phyloP scores from a whole-genome alignment of 1,140 invertebrate species.

The Propsilocerus akamusi region DNA sequence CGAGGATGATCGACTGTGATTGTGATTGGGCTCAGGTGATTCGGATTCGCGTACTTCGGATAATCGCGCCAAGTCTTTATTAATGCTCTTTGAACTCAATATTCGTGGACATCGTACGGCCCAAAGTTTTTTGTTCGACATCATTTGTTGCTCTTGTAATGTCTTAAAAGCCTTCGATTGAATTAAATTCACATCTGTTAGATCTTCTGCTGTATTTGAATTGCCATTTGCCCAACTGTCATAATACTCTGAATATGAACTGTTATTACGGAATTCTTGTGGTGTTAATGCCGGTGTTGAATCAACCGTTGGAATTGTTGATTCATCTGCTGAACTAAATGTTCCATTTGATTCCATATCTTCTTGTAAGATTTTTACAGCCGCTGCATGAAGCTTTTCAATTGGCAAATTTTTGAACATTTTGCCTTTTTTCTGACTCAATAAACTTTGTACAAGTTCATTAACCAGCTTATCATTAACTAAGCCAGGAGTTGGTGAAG shows the following conservation, averaged over 20 bases:
- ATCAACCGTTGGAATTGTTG: conserved; percentile 14
- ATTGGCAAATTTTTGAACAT: conserved; percentile 30
- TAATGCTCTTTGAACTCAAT: conserved; percentile 32
- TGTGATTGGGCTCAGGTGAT: conserved; percentile 13
- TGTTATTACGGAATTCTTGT: conserved; percentile 22
- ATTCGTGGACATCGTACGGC: conserved; percentile 31
- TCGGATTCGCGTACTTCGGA: conserved; percentile 11
- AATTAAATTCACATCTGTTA: conserved; percentile 24
- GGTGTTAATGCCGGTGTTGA: conserved; percentile 25
- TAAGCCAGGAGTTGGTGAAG: conserved; percentile 23
- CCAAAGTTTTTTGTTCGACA: conserved; percentile 18
- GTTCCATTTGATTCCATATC: conserved; percentile 25
- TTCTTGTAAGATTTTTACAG: conserved; percentile 30
- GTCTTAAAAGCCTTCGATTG: conserved; percentile 31
- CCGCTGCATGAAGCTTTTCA: conserved; percentile 33
- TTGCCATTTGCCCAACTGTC: conserved; percentile 28
- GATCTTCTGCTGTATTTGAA: conserved; percentile 16
- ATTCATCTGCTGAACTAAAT: conserved; percentile 12
- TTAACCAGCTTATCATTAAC: conserved; percentile 33
- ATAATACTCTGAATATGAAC: conserved; percentile 36
- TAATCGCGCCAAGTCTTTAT: conserved; percentile 23
- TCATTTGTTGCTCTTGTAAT: conserved; percentile 21
- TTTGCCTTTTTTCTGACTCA: conserved; percentile 29
- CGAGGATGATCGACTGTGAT: neutral
- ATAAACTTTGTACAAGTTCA: conserved; percentile 33